Evolutionary conservation across 2,888 invertebrate species (phyloP), one percentile per base, ranked within the genome.

Genomic region (Drosophila trichaetosa): DNA sequence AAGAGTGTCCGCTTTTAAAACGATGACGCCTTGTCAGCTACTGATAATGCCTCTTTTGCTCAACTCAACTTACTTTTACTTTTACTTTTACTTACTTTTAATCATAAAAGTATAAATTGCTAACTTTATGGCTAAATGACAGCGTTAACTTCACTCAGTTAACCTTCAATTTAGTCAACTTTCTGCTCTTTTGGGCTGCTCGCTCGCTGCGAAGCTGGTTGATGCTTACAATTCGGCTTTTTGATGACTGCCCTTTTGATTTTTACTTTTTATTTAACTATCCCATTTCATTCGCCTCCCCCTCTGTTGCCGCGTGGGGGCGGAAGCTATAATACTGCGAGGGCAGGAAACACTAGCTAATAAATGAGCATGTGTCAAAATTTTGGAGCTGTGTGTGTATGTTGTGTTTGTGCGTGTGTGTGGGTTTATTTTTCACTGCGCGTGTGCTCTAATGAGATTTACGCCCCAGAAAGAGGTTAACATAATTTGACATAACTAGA

Each of bases 211-310:
- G 80, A 86, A 88, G 83, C 90, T 81, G 83, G 76, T 83, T 90
- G 79, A 72, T 83, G 81, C 81, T 86, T 83, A 66, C 86, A 70
- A 83, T 71, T 78, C 61, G 69, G 71, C 70, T 73, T 83, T 79
- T 70, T 86, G 83, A 72, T 83, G 89, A 82, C 79, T 73, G 68
- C 68, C 83, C 69, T 74, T 86, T 80, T 76, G 76, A 83, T 78
- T 83, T 46, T 46, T 21, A 46, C 24, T 56, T 73, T 72, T 75
- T 73, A 71, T 79, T 79, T 65, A 71, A 74, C 80, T 71, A 71
- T 71, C 69, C 87, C 79, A 73, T 89, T 69, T 71, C 46, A 31
- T 58, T 38, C 51, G 29, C 31, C 21, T 4, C 13, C 38, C 21
- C 24, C 42, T 65, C 29, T 42, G 24, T 49, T 60, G 34, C 40